Base-by-base conservation (phyloP, 2,113 vertebrate genomes). In the Reinhardtius hippoglossoides region DNA sequence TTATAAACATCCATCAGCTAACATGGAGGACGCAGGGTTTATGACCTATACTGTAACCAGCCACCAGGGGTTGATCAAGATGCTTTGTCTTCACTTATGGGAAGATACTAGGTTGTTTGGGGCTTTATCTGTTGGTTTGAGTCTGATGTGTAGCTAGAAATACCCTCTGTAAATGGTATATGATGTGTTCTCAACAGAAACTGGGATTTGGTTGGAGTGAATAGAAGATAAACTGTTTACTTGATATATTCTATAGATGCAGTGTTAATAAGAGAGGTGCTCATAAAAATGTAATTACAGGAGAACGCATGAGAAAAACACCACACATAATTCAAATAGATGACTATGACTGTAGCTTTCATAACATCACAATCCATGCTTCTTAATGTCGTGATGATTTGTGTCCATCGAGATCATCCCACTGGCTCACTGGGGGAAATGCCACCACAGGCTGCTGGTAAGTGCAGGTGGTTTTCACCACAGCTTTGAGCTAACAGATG, bases 391-490 rank as follows among this genome's bases (percentile, higher is more conserved):
- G n/a, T 37, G 52, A 76, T 4, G 20, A 55, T 58, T n/a, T 40
- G 23, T 42, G 16, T 44, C 13, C 37, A 48, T 10, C 14, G 16
- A 64, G 74, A 82, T 66, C 66, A 50, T 71, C 44, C 66, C 73
- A 59, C 40, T 18, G 24, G 23, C 27, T 78, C 70, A 31, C 42
- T 42, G 56, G 52, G 68, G 35, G 35, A 80, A 54, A 70, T 55
- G 76, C 20, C 71, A 61, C 63, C 62, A 72, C 68, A 57, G 50
- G 64, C 81, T 42, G 4, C 67, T 83, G 70, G 21, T 85, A 85
- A 90, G 84, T 90, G 82, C 71, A 60, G 58, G 58, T 70, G 72
- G 71, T 24, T 80, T 73, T 69, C 13, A 57, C 85, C 67, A 1
- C 74, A 83, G 67, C 54, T 57, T 9, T 67, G 64, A 74, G 61